Evolutionary conservation across 2,797 vertebrate genomes (phyloP).

Genomic region (Ceryle rudis): DNA sequence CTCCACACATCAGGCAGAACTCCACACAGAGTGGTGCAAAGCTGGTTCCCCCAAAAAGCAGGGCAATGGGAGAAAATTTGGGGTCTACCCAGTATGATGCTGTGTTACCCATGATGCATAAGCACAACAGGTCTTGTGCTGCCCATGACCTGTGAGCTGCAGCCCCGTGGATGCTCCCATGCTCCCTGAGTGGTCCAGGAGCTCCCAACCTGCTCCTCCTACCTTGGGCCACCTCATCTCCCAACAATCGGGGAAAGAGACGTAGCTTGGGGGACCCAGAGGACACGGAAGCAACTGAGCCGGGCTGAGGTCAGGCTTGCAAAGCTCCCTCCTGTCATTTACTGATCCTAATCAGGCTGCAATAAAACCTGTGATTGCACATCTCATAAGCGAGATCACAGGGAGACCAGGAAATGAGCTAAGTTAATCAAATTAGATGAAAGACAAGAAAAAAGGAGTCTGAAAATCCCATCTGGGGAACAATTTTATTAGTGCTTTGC

Average conservation of each 20-base stretch:
- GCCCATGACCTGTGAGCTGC: not conserved
- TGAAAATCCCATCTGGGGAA: slow-evolving; percentile 42
- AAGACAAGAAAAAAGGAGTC: slow-evolving; percentile 29
- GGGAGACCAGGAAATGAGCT: slow-evolving; percentile 57
- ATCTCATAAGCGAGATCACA: slow-evolving; percentile 30
- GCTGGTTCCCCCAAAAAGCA: not conserved
- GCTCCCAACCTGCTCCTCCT: rapidly evolving
- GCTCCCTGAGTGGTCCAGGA: not conserved
- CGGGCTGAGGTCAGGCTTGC: not conserved
- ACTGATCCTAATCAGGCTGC: slow-evolving; percentile 28
- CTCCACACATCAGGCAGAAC: rapidly evolving
- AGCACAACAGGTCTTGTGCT: not conserved
- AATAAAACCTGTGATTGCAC: slow-evolving; percentile 20
- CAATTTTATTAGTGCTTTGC: slow-evolving; percentile 17
- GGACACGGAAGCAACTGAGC: not conserved
- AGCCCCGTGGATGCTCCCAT: not conserved
- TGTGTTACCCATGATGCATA: not conserved
- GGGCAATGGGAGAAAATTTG: not conserved
- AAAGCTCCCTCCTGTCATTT: slow-evolving; percentile 19
- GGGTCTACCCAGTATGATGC: rapidly evolving
- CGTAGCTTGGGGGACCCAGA: rapidly evolving
- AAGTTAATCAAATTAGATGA: slow-evolving; percentile 55
- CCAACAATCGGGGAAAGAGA: rapidly evolving
- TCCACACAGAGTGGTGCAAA: rapidly evolving
- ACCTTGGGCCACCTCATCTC: not conserved